These are phyloP conservation scores for Channa argus DNA, from an alignment of 2,113 vertebrate genomes.

Conservation along the genomic window DNA sequence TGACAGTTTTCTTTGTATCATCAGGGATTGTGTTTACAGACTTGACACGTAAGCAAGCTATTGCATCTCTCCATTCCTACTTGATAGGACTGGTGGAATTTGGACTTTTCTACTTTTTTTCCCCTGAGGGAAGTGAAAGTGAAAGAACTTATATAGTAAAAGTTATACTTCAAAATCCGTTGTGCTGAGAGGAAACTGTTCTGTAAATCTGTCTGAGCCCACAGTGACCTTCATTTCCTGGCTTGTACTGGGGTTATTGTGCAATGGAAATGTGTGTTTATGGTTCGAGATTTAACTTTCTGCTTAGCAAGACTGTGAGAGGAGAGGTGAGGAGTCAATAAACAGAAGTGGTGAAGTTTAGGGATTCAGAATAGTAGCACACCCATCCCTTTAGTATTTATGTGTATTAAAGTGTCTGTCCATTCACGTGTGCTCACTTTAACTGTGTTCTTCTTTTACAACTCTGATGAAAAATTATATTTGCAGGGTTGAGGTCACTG, in stretches of 20 bases:
- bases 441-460: not conserved
- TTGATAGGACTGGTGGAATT: conserved; percentile 22
- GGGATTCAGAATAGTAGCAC: not conserved
- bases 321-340: conserved; percentile 11
- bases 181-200: conserved; percentile 24
- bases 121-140: not conserved
- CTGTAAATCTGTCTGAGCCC: conserved; percentile 36
- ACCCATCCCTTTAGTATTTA: not conserved
- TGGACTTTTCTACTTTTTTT: not conserved
- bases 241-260: conserved; percentile 40
- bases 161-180: conserved; percentile 27
- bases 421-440: not conserved
- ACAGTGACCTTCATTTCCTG: conserved; percentile 48
- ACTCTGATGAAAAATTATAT: not conserved
- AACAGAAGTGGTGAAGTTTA: not conserved
- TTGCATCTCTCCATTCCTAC: not conserved
- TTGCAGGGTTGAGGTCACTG: not conserved
- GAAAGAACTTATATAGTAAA: conserved; percentile 16
- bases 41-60: not conserved
- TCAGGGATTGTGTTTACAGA: not conserved
- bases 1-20: not conserved
- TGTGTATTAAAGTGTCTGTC: not conserved
- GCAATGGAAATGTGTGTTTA: conserved; percentile 33
- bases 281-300: conserved; percentile 27
- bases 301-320: not conserved